Conservation (phyloP, 2,888 invertebrate species). For the Bibio marci region DNA sequence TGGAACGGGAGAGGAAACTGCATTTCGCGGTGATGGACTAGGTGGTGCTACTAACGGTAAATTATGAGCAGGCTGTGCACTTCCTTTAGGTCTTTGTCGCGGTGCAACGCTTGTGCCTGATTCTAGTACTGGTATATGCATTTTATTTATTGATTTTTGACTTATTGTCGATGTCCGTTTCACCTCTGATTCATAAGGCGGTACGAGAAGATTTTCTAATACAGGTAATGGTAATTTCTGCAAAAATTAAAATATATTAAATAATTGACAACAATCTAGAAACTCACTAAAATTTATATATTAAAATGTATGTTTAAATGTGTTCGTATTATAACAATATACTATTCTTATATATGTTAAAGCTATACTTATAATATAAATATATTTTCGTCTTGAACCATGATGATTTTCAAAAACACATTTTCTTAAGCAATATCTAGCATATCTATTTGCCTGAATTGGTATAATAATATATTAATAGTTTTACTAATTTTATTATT, state of each 20-base stretch:
- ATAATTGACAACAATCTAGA: too few relatives aligned
- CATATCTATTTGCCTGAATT: too few relatives aligned
- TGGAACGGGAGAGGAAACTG: conserved; percentile 22
- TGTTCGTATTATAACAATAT: too few relatives aligned
- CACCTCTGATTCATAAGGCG: conserved; percentile 52
- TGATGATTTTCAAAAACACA: too few relatives aligned
- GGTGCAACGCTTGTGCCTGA: conserved; percentile 65
- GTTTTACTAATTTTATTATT: too few relatives aligned
- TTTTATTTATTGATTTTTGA: conserved; percentile 26
- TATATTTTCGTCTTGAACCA: too few relatives aligned
- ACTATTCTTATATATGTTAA: too few relatives aligned
- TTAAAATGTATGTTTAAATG: too few relatives aligned
- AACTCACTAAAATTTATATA: too few relatives aligned
- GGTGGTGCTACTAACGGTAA: conserved; percentile 35
- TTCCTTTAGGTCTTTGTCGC: conserved; percentile 62
- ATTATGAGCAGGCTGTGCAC: conserved; percentile 28
- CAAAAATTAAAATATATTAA: conserved; percentile 12
- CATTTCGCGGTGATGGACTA: conserved; percentile 33
- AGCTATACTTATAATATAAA: too few relatives aligned
- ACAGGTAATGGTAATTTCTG: conserved; percentile 49
- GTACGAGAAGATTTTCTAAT: conserved; percentile 43
- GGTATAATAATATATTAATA: too few relatives aligned
- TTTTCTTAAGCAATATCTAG: too few relatives aligned
- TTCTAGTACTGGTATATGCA: conserved; percentile 34
- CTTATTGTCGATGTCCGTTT: conserved; percentile 31